phyloP scores from a whole-genome alignment of 2,113 vertebrate genomes.

The Seriola dumerili region DNA sequence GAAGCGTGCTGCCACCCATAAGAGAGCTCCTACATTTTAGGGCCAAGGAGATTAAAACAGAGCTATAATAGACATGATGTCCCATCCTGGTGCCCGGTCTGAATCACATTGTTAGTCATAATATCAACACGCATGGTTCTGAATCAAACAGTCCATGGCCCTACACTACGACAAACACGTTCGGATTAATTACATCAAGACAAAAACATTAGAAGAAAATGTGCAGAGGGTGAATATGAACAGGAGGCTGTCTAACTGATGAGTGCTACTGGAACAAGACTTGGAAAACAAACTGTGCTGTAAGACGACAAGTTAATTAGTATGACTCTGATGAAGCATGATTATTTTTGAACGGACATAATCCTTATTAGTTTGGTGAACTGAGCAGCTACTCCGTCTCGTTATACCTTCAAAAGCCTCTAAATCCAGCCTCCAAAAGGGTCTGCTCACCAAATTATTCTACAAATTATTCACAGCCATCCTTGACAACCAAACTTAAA shows the following conservation, averaged over 20 bases:
- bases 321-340: constrained; percentile 4
- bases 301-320: constrained; percentile 37
- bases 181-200: constrained; percentile 57
- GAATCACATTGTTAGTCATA: constrained; percentile 45
- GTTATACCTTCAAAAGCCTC: not conserved
- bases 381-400: constrained; percentile 29
- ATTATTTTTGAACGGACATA: constrained; percentile 1
- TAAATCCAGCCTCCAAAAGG: constrained; percentile 15
- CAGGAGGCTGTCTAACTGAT: constrained; percentile 25
- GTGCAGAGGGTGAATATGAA: constrained; percentile 27
- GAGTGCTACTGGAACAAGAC: constrained; percentile 48
- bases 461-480: constrained; percentile 23
- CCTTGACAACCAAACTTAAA: constrained; percentile 18
- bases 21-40: constrained; percentile 72
- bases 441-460: constrained; percentile 20
- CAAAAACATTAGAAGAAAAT: constrained; percentile 29
- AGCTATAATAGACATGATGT: constrained; percentile 48
- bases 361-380: constrained; percentile 18
- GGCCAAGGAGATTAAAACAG: constrained; percentile 62
- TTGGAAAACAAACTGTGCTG: constrained; percentile 42
- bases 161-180: constrained; percentile 59
- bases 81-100: constrained; percentile 50
- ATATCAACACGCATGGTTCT: constrained; percentile 50
- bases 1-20: constrained; percentile 72
- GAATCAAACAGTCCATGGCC: constrained; percentile 49